These are phyloP conservation scores for Drosophila fuyamai DNA, from an alignment of 1,140 invertebrate genomes.

Conservation along the genomic window DNA sequence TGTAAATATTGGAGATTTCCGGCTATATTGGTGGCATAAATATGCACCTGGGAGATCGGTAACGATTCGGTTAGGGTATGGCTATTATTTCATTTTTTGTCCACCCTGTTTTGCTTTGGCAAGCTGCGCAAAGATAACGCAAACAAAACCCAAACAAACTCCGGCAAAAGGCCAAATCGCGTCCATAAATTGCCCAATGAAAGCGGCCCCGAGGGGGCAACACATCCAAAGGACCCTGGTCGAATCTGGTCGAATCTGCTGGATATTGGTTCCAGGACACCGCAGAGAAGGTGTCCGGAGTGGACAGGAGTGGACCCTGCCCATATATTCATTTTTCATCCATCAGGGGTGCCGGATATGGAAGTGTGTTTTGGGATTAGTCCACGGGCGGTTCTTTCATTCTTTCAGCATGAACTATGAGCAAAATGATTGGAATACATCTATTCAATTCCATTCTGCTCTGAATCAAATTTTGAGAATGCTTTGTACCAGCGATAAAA, in stretches of 20 bases:
- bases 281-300: background rate
- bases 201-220: slow-evolving; percentile 41
- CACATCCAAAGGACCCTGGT: slow-evolving; percentile 14
- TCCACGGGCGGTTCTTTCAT: slow-evolving; percentile 1
- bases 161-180: slow-evolving; percentile 71
- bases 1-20: too few relatives aligned
- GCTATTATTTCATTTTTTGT: slow-evolving; percentile 65
- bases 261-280: background rate
- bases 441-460: background rate
- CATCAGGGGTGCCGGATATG: slow-evolving; percentile 5
- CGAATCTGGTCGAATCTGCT: slow-evolving; percentile 18
- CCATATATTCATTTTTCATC: slow-evolving; percentile 22
- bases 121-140: slow-evolving; percentile 41
- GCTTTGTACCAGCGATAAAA: too few relatives aligned
- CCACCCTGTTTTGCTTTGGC: slow-evolving; percentile 14
- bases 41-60: slow-evolving; percentile 31
- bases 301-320: background rate
- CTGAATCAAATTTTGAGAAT: too few relatives aligned
- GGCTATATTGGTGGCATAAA: background rate
- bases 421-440: slow-evolving; percentile 7
- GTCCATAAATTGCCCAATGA: slow-evolving; percentile 70
- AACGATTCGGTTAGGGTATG: slow-evolving; percentile 10
- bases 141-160: slow-evolving; percentile 45
- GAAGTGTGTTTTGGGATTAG: slow-evolving; percentile 23
- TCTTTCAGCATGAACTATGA: background rate